A percentile compares a stretch with the other conserved stretches of the same genome.
phyloP scores from a whole-genome alignment of 2,888 invertebrate species.

The Morpho helenor region DNA sequence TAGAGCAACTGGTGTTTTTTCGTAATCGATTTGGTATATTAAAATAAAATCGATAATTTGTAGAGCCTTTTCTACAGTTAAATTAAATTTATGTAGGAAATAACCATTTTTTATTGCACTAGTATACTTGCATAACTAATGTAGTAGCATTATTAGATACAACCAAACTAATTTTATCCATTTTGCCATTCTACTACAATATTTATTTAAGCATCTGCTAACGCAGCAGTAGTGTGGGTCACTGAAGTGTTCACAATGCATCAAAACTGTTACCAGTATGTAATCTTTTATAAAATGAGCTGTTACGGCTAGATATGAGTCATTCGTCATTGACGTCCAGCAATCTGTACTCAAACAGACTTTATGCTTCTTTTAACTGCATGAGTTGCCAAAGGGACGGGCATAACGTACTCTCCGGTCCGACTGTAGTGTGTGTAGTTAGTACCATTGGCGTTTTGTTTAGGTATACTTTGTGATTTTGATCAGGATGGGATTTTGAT shows the following conservation, averaged over 20 bases:
- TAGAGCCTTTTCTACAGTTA: constrained; percentile 6
- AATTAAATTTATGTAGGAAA: constrained; percentile 16
- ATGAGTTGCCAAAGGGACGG: not conserved
- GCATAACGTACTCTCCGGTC: no score
- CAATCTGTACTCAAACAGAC: not conserved
- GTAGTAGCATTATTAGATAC: not conserved
- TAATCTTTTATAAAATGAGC: constrained; percentile 22
- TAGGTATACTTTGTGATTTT: no score
- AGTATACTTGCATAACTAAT: not conserved
- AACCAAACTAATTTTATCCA: not conserved
- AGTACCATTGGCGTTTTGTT: no score
- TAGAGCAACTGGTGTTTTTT: no score
- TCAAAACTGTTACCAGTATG: constrained; percentile 14
- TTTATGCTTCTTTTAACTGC: constrained; percentile 1
- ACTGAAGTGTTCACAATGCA: constrained; percentile 13
- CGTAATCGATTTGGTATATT: no score
- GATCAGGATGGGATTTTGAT: no score
- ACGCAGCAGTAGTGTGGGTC: constrained; percentile 1
- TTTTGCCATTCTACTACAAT: not conserved
- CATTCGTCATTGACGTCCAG: constrained; percentile 11
- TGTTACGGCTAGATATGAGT: constrained; percentile 21
- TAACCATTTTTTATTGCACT: constrained; percentile 2
- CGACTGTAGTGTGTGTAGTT: no score
- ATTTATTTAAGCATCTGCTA: not conserved
- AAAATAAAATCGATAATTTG: constrained; percentile 9